Conservation (phyloP, 2,888 invertebrate species). For the Augiades crinisus region DNA sequence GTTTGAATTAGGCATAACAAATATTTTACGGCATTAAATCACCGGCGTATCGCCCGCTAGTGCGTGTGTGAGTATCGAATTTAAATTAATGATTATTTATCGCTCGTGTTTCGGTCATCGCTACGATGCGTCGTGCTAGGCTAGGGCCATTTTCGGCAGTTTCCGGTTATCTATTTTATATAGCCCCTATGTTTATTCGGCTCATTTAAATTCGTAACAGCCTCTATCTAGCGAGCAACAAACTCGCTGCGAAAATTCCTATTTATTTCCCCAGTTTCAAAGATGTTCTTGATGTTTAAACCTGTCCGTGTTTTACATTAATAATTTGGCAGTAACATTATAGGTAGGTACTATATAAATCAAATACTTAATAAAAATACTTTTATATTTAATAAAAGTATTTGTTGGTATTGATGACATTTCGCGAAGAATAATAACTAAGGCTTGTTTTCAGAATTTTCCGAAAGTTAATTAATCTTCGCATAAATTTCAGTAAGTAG, state of each 20-base stretch:
- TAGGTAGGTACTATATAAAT: not conserved
- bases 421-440: too few species aligned
- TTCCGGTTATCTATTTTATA: constrained; percentile 56
- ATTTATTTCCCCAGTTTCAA: constrained; percentile 19
- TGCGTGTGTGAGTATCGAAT: constrained; percentile 65
- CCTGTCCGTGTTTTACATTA: not conserved
- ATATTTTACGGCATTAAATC: constrained; percentile 54
- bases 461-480: not conserved
- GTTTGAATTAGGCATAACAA: constrained; percentile 30
- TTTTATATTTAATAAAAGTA: too few species aligned
- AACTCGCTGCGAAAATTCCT: constrained; percentile 39
- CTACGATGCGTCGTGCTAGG: constrained; percentile 50
- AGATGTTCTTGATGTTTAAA: constrained; percentile 23
- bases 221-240: constrained; percentile 46
- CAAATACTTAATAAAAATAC: too few species aligned
- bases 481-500: not conserved
- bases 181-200: constrained; percentile 27
- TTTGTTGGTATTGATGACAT: too few species aligned
- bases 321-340: not conserved
- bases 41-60: constrained; percentile 54
- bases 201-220: constrained; percentile 56
- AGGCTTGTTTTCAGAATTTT: too few species aligned
- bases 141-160: constrained; percentile 58
- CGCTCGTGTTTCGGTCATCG: constrained; percentile 54
- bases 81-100: constrained; percentile 72